phyloP scores from a whole-genome alignment of 2,888 invertebrate genomes.

The Ellobium chinense region DNA sequence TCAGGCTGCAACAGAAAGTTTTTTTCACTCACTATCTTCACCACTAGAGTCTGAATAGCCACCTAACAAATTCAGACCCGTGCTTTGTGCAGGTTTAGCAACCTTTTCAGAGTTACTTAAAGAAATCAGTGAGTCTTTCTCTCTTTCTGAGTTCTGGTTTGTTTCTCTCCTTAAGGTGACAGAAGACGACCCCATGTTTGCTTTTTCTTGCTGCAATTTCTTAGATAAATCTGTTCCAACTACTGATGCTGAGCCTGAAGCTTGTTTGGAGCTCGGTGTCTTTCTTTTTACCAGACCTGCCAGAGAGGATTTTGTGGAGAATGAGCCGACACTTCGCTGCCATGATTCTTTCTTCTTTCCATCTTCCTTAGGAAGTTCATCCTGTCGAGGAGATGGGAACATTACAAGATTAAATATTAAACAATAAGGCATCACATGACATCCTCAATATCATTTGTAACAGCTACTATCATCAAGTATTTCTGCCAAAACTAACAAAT shows the following conservation, averaged over 20 bases:
- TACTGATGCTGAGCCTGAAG: neutral
- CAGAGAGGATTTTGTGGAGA: slow-evolving; percentile 59
- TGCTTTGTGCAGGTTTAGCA: neutral
- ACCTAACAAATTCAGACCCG: slow-evolving; percentile 58
- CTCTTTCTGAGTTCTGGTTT: neutral
- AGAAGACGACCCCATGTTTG: neutral
- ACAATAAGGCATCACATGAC: too few species aligned
- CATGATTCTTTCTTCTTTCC: slow-evolving; percentile 58
- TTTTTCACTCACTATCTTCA: slow-evolving; percentile 45
- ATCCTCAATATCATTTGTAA: too few species aligned
- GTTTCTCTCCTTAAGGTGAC: neutral
- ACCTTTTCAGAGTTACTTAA: neutral
- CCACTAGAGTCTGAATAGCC: slow-evolving; percentile 62
- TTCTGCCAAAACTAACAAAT: too few species aligned
- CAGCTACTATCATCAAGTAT: too few species aligned
- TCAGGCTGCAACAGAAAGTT: too few species aligned
- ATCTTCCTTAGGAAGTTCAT: slow-evolving; percentile 28
- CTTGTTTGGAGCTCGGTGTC: neutral
- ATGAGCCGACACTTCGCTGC: slow-evolving; percentile 67
- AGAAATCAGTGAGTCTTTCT: neutral
- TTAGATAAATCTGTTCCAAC: too few species aligned
- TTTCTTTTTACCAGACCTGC: slow-evolving; percentile 66
- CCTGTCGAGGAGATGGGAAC: too few species aligned
- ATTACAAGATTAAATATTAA: too few species aligned
- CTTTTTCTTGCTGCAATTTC: too few species aligned